Base-by-base conservation (phyloP, 2,113 vertebrate genomes). In the Australoheros scitulus region DNA sequence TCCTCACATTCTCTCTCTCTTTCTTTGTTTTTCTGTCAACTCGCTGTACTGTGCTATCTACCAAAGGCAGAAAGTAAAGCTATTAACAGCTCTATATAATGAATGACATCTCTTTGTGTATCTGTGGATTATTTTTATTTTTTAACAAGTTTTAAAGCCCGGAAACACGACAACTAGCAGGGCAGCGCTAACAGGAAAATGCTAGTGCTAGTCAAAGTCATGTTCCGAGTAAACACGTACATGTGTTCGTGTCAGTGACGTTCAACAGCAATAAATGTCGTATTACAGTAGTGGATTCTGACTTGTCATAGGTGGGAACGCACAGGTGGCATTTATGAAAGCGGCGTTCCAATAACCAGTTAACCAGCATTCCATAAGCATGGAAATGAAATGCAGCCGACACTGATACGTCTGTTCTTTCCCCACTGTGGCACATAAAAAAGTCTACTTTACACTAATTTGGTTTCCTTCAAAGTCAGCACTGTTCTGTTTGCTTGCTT, bases 251-350 rank as follows among this genome's bases (percentile, higher is more conserved):
- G 22, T 50, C 64, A 68, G 41, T 68, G 15, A 68, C 47, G 22
- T 26, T 1, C 24, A 38, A 13, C 64, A 11, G 0, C 17, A 50
- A 26, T 68, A 29, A 0, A 50, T 18, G 8, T 0, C 11, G 2
- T 47, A 29, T 50, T 50, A 70, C 65, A 29, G 24, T 20, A 22
- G 43, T 3, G 50, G 0, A 70, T 50, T 24, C 29, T 50, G 2
- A 70, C 41, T 50, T 50, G 0, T 50, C 24, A 50, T 50, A 50
- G 41, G 24, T 50, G 64, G 64, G 29, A 20, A 70, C 18, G 41
- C 41, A 50, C 41, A 50, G n/a, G 20, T 64, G 34, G 38, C 0
- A 50, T 20, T 50, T 24, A 70, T 50, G 29, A 50, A 14, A 20
- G 41, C 7, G 5, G 15, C 10, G 65, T 70, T 29, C 11, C 0